Evolutionary conservation across 1,140 invertebrate species (phyloP), one percentile per base, ranked within the genome.

Genomic region (Spodoptera frugiperda): DNA sequence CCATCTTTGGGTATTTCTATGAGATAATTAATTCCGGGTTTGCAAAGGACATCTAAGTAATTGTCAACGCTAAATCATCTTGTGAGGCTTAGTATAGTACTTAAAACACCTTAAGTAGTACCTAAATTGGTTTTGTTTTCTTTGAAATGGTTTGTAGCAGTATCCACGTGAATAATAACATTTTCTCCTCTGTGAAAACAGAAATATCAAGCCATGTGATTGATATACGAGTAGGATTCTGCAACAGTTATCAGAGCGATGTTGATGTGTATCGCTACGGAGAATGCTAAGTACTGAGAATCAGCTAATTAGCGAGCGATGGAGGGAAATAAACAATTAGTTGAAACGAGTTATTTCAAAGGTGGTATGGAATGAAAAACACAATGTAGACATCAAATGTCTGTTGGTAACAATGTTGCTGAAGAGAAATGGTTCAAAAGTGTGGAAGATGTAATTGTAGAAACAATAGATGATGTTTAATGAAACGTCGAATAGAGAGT

Each of bases 261-360:
- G 63, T 67, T 48, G 63, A 67, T 67, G 63, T 21, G 17, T 67
- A 67, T 67, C 63, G 63, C 48, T 67, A 49, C 63, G 8, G n/a
- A 67, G 63, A 67, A 67, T 65, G 21, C 48, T 48, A 67, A 48
- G 63, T 67, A 67, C 59, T 67, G 12, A 17, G 63, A 67, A 67
- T 67, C 63, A 67, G 48, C 19, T 67, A 67, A 67, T 67, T 67
- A 30, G 44, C 14, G 63, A 67, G 63, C 44, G 15, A 49, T 67
- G 15, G 63, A 67, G 19, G 59, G 59, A 63, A 63, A 63, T 67
- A 46, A 14, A 25, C 54, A 67, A 67, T 67, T 67, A 48, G 17
- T 9, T 11, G 63, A 48, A 19, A 67, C 44, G 11, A 46, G 39
- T 15, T 49, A 25, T 67, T 39, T 39, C 33, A 39, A 39, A 39